Percentiles rank a stretch among this genome's conserved stretches.
Evolutionary conservation across 2,113 vertebrate species (phyloP).

Genomic region (Callaeas wilsoni): DNA sequence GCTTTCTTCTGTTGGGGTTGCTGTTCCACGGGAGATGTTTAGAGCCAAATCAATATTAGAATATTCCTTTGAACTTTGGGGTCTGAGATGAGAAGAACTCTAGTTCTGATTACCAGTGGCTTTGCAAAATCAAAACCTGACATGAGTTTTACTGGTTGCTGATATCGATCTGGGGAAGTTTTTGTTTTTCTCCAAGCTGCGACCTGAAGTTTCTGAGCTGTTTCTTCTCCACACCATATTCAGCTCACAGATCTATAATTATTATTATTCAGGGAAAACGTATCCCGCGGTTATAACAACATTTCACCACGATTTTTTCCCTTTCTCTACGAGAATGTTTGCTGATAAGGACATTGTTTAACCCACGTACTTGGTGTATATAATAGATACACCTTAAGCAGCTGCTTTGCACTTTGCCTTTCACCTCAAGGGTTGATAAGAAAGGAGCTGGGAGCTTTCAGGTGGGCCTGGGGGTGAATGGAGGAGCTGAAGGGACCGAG

Average conservation of each 20-base stretch:
- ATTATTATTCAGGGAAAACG: neutral
- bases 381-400: no score
- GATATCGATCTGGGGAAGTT: neutral
- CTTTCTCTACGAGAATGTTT: neutral
- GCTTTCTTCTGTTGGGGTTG: neutral
- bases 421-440: neutral
- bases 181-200: neutral
- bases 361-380: fast-evolving
- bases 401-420: neutral
- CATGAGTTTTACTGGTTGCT: neutral
- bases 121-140: neutral
- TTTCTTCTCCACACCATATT: neutral
- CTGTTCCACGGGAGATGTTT: neutral
- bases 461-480: neutral
- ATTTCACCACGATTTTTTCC: fast-evolving
- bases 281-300: neutral
- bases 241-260: neutral
- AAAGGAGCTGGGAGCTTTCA: neutral
- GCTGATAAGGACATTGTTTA: neutral
- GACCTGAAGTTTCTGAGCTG: neutral
- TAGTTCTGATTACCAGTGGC: neutral
- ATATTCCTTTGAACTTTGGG: neutral
- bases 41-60: neutral
- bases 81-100: neutral
- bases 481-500: neutral